These are phyloP conservation scores for Tetraneura akinire DNA, from an alignment of 1,140 invertebrate species.

Conservation along the genomic window DNA sequence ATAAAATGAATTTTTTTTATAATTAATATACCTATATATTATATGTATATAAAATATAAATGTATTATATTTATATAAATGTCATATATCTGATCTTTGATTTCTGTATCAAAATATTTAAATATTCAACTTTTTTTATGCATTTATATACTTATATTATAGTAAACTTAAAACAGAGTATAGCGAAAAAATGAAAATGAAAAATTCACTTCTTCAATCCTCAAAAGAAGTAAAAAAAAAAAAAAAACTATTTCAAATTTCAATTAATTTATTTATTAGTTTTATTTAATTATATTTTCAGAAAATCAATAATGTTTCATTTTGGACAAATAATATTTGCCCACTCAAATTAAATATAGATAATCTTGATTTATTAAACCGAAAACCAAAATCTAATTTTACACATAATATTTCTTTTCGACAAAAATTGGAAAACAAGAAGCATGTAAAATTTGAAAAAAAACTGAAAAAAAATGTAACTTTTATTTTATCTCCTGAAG, in stretches of 20 bases:
- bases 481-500: too few species aligned
- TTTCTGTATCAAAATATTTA: too few species aligned
- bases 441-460: too few species aligned
- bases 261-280: not conserved
- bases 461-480: too few species aligned
- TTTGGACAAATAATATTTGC: not conserved
- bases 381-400: too few species aligned
- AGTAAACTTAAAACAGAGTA: not conserved
- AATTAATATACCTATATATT: not conserved
- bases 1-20: not conserved
- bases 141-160: not conserved
- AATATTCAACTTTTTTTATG: too few species aligned
- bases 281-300: not conserved
- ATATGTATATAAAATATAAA: not conserved
- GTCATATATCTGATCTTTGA: too few species aligned
- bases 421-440: too few species aligned
- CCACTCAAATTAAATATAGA: not conserved
- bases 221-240: slow-evolving; percentile 1
- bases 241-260: not conserved
- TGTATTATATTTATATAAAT: too few species aligned
- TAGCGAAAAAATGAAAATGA: not conserved
- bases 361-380: too few species aligned
- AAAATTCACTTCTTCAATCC: slow-evolving; percentile 5
- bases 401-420: too few species aligned
- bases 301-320: not conserved